Conservation (phyloP, 2,888 invertebrate genomes). For the Tholera decimalis region DNA sequence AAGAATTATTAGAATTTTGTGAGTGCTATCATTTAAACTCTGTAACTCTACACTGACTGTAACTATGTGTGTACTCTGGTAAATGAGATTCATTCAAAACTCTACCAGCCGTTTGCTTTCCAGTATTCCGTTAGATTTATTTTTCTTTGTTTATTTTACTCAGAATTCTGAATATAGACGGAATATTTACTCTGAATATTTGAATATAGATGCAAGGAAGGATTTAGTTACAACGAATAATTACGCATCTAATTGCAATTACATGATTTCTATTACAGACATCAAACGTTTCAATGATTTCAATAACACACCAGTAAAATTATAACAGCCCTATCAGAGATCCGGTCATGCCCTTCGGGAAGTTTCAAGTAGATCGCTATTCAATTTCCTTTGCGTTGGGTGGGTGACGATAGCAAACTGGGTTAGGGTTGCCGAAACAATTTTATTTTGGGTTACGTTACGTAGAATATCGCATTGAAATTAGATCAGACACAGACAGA, state of each 20-base stretch:
- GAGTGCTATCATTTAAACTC: no score
- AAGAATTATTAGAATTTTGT: not conserved
- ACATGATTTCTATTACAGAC: conserved; percentile 4
- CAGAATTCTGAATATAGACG: no score
- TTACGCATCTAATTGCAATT: not conserved
- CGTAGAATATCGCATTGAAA: conserved; percentile 1
- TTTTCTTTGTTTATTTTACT: conserved; percentile 3
- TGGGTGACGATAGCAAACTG: conserved; percentile 48
- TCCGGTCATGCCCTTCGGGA: conserved; percentile 68
- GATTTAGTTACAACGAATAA: not conserved
- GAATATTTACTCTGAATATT: no score
- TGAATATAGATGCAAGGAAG: not conserved
- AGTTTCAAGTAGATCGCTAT: conserved; percentile 76
- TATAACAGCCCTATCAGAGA: conserved; percentile 56
- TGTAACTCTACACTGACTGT: no score
- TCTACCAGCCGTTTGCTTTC: not conserved
- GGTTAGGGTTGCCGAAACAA: conserved; percentile 42
- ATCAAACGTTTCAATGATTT: conserved; percentile 41
- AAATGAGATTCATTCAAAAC: not conserved
- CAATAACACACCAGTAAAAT: conserved; percentile 51
- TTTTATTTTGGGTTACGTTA: conserved; percentile 4
- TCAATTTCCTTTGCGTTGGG: conserved; percentile 76
- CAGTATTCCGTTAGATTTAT: conserved; percentile 4
- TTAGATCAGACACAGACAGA: not conserved
- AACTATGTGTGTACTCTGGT: no score